Base-by-base conservation (phyloP, 2,797 vertebrate genomes). In the Hephaestus fuliginosus region DNA sequence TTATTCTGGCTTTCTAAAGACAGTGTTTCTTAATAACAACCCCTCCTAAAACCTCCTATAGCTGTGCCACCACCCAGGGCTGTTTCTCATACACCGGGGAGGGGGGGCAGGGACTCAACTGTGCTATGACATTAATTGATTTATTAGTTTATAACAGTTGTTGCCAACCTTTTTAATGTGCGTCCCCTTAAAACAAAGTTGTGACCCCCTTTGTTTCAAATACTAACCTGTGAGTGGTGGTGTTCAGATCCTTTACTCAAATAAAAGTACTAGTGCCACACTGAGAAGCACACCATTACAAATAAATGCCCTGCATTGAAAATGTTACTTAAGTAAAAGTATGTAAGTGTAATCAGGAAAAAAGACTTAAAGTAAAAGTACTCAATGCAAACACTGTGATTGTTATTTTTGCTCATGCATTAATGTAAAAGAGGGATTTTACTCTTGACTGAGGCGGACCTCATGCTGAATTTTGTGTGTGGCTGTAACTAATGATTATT, bases 61-160 rank as follows among this genome's bases (percentile, higher is more conserved):
- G 78, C 61, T 70, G 3, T 33, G 22, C 53, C 1, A 9, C 52
- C 80, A 79, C 89, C 88, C 53, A 18, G 49, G 86, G 91, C 86
- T 88, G 43, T 88, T 89, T 91, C 91, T 88, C 82, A 72, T 74
- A 82, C 68, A 74, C 25, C 14, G 44, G 80, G 76, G 51, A 44
- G 48, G 76, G 51, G 49, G 48, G 25, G 61, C 33, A 46, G 17
- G 22, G 30, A 56, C 20, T 66, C 55, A 28, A 17, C n/a, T 17
- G 64, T 74, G 77, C 43, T 8, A 12, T 69, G 30, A 18, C 67
- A 74, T 76, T 73, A 33, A 75, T 83, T 77, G 46, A 79, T 87
- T 90, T 86, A 89, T 88, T 74, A 51, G 46, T 88, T 90, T 89
- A 84, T 70, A 72, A 48, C 55, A 51, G 66, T 41, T 60, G 60